Percentiles rank a stretch among this genome's conserved stretches.
These are phyloP conservation scores for Cherax quadricarinatus DNA, from an alignment of 1,140 invertebrate species.

Conservation along the genomic window DNA sequence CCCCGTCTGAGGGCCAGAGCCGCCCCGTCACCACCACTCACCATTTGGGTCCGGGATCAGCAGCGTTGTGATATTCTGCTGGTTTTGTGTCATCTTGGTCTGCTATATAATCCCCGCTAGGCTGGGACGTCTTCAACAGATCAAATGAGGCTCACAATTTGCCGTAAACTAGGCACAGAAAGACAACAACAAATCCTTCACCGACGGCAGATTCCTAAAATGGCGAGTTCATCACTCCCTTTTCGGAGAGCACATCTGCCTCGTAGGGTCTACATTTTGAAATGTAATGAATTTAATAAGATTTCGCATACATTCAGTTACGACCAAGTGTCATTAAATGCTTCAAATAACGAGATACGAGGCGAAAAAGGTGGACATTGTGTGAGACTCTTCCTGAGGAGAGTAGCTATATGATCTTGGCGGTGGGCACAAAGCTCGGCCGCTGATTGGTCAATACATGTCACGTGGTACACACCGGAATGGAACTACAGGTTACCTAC, in stretches of 20 bases:
- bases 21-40: conserved; percentile 42
- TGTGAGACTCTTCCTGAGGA: conserved; percentile 15
- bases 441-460: conserved; percentile 71
- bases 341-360: background rate
- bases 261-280: conserved; percentile 31
- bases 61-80: conserved; percentile 72
- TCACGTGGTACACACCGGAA: conserved; percentile 56
- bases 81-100: conserved; percentile 63
- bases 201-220: conserved; percentile 63
- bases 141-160: conserved; percentile 18
- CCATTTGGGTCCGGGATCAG: conserved; percentile 71
- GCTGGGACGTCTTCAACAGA: background rate
- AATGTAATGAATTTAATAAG: background rate
- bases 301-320: conserved; percentile 47
- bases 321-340: background rate
- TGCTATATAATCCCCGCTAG: conserved; percentile 1
- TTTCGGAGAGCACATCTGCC: conserved; percentile 35
- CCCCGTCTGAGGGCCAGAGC: background rate
- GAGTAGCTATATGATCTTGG: conserved; percentile 64
- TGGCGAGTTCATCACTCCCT: conserved; percentile 67
- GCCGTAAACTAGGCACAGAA: conserved; percentile 58
- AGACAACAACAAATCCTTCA: conserved; percentile 63
- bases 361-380: conserved; percentile 25
- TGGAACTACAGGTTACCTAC: conserved; percentile 10
- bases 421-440: conserved; percentile 65